Evolutionary conservation across 2,797 vertebrate genomes (phyloP).

Genomic region (Danio choprae): DNA sequence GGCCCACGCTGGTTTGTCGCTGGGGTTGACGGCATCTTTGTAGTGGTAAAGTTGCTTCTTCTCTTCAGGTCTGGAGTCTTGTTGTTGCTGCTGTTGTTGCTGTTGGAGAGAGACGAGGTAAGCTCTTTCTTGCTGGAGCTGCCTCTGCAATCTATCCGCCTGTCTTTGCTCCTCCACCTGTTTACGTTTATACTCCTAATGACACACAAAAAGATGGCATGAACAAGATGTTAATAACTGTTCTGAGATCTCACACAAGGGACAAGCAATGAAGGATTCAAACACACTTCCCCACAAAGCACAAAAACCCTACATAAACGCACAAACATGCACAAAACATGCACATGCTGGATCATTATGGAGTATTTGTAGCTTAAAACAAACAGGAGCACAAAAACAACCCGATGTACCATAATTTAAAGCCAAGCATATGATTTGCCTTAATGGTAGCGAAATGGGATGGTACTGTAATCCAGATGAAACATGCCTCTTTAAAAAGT

Average conservation of each 20-base stretch:
- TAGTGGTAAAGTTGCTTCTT: constrained; percentile 96
- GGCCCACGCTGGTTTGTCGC: constrained; percentile 94
- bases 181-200: constrained; percentile 96
- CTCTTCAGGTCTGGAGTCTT: constrained; percentile 86
- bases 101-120: constrained; percentile 92
- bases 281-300: constrained; percentile 2
- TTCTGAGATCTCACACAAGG: not conserved
- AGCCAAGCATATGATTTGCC: constrained; percentile 11
- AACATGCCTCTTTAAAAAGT: not conserved
- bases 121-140: constrained; percentile 92
- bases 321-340: constrained; percentile 14
- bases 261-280: not conserved
- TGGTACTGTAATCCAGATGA: not conserved
- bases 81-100: constrained; percentile 81
- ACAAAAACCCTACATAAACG: not conserved
- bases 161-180: constrained; percentile 96
- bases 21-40: constrained; percentile 89
- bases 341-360: not conserved
- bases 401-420: not conserved
- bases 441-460: not conserved
- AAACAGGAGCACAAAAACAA: not conserved
- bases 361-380: not conserved
- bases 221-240: not conserved
- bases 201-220: constrained; percentile 1
- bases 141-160: constrained; percentile 93